Percentiles rank a stretch among this genome's conserved stretches.
Conservation (phyloP, 2,797 vertebrate genomes). For the Vespertilio murinus region DNA sequence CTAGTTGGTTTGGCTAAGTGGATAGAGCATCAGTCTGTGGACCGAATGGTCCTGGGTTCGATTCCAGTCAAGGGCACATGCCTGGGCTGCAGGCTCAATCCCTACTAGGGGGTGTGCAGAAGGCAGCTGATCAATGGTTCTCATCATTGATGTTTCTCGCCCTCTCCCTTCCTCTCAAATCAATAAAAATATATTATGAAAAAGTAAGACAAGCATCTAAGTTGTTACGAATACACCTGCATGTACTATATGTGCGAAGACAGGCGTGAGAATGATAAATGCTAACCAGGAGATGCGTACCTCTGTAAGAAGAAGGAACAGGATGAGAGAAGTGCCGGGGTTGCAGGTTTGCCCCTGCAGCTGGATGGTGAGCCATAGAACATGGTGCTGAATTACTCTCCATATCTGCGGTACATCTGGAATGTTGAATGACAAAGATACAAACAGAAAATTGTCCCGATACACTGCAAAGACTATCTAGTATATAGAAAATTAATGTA, state of each 20-base stretch:
- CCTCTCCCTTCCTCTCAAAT: no score
- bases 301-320: background rate
- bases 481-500: fast-evolving
- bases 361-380: background rate
- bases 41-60: no score
- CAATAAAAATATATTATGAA: no score
- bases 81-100: no score
- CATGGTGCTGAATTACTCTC: background rate
- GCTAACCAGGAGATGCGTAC: background rate
- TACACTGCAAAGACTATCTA: no score
- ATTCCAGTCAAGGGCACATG: no score
- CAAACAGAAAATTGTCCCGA: background rate
- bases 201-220: background rate
- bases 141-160: no score
- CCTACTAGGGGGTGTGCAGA: no score
- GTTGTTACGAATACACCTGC: background rate
- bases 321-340: no score
- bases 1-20: no score
- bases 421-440: fast-evolving
- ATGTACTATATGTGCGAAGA: background rate
- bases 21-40: no score
- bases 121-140: no score
- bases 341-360: background rate
- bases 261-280: background rate
- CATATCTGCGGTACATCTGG: background rate